Conservation (phyloP, 2,113 vertebrate species). For the Columba janthina region DNA sequence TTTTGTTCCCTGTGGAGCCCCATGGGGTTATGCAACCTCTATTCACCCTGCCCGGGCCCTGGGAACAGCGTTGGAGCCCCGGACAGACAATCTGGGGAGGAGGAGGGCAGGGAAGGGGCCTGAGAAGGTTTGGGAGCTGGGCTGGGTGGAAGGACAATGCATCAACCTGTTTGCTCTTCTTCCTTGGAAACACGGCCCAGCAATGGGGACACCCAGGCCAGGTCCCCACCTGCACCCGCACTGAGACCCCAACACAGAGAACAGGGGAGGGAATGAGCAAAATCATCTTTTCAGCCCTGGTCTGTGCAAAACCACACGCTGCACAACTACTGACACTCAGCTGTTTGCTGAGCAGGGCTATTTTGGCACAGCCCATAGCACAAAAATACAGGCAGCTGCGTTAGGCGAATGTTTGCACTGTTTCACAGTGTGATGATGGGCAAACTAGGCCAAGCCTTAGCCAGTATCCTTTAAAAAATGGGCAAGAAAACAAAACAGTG, state of each 20-base stretch:
- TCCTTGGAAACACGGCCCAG: background rate
- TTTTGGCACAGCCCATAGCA: background rate
- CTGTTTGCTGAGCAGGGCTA: background rate
- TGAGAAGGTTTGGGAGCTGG: background rate
- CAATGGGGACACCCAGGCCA: background rate
- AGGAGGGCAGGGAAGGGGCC: background rate
- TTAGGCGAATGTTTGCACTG: background rate
- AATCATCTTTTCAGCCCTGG: background rate
- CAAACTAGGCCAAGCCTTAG: slow-evolving; percentile 22
- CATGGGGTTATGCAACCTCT: background rate
- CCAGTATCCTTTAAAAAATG: background rate
- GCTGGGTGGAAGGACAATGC: background rate
- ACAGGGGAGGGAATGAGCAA: background rate
- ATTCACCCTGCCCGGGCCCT: background rate
- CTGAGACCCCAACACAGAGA: fast-evolving
- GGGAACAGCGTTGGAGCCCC: slow-evolving; percentile 5
- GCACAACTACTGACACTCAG: background rate
- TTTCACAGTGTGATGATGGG: background rate
- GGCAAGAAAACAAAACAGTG: background rate
- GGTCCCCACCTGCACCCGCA: background rate
- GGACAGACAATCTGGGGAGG: background rate
- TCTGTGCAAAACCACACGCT: background rate
- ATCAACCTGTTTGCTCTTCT: background rate
- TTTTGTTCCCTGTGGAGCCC: background rate
- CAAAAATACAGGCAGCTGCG: background rate